These are phyloP conservation scores for Melanotaenia trifasciata DNA, from an alignment of 2,797 vertebrate genomes.

Conservation along the genomic window DNA sequence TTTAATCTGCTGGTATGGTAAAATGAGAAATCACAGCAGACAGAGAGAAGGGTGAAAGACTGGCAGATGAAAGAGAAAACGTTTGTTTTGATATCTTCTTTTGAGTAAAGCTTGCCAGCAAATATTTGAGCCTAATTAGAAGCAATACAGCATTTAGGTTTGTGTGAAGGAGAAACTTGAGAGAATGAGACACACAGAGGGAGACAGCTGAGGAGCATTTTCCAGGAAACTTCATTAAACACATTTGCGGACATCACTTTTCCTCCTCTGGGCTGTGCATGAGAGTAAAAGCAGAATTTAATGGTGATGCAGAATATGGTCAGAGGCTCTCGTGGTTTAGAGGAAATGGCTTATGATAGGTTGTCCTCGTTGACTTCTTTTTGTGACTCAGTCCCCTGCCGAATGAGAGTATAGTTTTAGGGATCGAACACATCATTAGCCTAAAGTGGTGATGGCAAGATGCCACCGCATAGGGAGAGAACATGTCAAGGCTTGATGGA, in stretches of 20 bases:
- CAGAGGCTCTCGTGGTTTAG: slow-evolving; percentile 21
- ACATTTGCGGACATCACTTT: slow-evolving; percentile 35
- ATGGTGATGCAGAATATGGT: slow-evolving; percentile 22
- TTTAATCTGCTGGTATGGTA: slow-evolving; percentile 13
- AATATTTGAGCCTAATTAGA: slow-evolving; percentile 31
- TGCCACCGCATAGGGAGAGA: slow-evolving; percentile 28
- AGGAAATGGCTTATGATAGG: slow-evolving; percentile 40
- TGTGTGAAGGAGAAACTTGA: slow-evolving; percentile 3
- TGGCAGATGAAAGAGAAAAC: neutral
- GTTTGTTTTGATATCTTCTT: slow-evolving; percentile 16
- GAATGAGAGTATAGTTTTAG: slow-evolving; percentile 37
- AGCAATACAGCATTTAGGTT: slow-evolving; percentile 12
- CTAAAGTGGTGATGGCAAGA: slow-evolving; percentile 32
- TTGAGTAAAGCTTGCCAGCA: slow-evolving; percentile 1
- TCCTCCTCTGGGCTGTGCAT: slow-evolving; percentile 14
- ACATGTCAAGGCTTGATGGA: slow-evolving; percentile 53
- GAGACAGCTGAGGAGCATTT: slow-evolving; percentile 16
- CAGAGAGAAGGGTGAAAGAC: neutral
- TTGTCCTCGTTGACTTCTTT: slow-evolving; percentile 48
- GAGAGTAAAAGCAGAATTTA: slow-evolving; percentile 44
- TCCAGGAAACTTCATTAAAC: slow-evolving; percentile 42
- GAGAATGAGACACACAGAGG: neutral
- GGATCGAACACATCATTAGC: slow-evolving; percentile 59
- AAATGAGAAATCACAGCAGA: slow-evolving; percentile 20
- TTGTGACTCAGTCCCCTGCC: slow-evolving; percentile 46